Evolutionary conservation across 2,797 vertebrate genomes (phyloP), one percentile per base, ranked within the genome.

Genomic region (Numenius phaeopus): DNA sequence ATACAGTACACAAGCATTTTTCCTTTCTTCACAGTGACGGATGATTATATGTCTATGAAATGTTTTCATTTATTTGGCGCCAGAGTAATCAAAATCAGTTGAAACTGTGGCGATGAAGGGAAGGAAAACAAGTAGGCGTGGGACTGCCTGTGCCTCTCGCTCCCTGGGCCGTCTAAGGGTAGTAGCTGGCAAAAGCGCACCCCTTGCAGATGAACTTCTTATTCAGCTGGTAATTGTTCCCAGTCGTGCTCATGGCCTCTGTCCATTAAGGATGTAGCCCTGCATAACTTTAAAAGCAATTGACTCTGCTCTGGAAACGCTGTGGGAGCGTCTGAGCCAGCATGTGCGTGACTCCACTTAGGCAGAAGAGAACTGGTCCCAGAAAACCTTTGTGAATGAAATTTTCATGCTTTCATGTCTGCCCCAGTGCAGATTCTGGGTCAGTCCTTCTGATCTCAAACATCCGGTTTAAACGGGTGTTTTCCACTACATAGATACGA

Each of bases 1-100:
- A 97, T 17, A 62, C 83, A 69, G 90, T 91, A 96, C 97, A 94
- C 96, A 98, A 97, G 95, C 97, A 94, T 97, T 97, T 97, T 86
- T 77, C 95, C 96, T 97, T 95, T 96, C 97, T 97, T 97, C 96
- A 86, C 97, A 97, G 96, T 90, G 97, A 97, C 40, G 93, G 95
- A 95, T 97, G 98, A 98, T 98, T 98, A 96, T 96, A 97, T 24
- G 94, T 93, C 97, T 96, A 91, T 94, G 97, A 97, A 95, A 98
- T 98, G 98, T 98, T 98, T 98, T 97, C 98, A 97, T 98, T 98
- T 98, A 94, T 98, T 98, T 98, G 98, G 98, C 98, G 97, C 98
- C 98, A 97, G 96, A 84, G 95, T 98, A 98, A 98, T 98, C 97
- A 98, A 97, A 98, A 97, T 98, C 98, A 98, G 97, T 98, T 93